Conservation (phyloP, 2,797 vertebrate genomes). For the Liparis tanakae region DNA sequence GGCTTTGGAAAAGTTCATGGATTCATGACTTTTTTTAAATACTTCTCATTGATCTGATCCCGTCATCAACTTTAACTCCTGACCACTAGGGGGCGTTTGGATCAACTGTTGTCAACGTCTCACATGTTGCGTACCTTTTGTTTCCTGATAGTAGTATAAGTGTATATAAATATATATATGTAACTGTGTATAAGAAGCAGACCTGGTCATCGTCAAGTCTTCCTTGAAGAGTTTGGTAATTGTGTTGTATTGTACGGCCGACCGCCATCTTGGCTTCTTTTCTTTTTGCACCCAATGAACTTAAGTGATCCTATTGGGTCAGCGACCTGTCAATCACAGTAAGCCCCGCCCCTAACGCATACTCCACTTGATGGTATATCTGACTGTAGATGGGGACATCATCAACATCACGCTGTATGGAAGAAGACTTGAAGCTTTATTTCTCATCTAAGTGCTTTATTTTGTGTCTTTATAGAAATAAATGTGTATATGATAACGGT, state of each 20-base stretch:
- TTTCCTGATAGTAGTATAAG: not conserved
- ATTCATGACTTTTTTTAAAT: not conserved
- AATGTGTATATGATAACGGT: not conserved
- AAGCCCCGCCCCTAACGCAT: too few species aligned
- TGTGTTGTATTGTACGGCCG: not conserved
- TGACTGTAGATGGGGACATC: too few species aligned
- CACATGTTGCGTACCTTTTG: not conserved
- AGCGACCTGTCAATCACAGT: too few species aligned
- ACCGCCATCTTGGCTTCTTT: too few species aligned
- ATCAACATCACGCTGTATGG: too few species aligned
- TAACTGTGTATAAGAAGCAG: not conserved
- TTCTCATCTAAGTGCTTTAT: constrained; percentile 1
- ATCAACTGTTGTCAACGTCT: not conserved
- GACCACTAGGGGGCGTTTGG: not conserved
- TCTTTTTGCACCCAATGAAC: not conserved
- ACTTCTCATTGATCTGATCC: not conserved
- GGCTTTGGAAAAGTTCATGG: not conserved
- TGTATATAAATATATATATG: too few species aligned
- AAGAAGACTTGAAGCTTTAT: too few species aligned
- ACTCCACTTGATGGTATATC: too few species aligned
- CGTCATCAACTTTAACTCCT: not conserved
- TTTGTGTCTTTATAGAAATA: too few species aligned
- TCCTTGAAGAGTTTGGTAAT: not conserved
- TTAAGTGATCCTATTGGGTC: not conserved
- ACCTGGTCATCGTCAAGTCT: not conserved